These are phyloP conservation scores for Empidonax alnorum DNA, from an alignment of 2,113 vertebrate species.

Conservation along the genomic window DNA sequence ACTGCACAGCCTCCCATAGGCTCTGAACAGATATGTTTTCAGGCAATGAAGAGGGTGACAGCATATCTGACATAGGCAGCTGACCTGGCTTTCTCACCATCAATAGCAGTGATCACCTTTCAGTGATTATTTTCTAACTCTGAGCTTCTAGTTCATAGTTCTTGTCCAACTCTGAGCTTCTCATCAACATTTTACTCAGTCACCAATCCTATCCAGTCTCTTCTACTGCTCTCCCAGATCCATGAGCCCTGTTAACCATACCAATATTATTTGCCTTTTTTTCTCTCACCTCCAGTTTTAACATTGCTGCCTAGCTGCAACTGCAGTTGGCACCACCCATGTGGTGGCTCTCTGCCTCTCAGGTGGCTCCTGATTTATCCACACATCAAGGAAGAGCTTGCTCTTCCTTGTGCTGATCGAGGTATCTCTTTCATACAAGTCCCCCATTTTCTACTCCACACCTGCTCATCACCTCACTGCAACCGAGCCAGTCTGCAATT, in stretches of 20 bases:
- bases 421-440: neutral
- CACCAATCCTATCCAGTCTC: neutral
- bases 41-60: neutral
- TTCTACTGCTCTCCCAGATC: neutral
- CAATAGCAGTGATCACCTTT: neutral
- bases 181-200: neutral
- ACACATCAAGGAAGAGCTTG: no score
- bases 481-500: neutral
- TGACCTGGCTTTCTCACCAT: neutral
- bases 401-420: accelerated
- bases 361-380: neutral
- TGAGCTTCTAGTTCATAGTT: neutral
- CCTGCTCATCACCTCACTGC: neutral
- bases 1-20: neutral
- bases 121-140: neutral
- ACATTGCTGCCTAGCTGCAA: neutral
- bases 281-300: neutral
- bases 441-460: neutral
- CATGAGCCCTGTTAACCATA: neutral
- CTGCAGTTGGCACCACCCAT: neutral
- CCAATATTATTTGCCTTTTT: neutral
- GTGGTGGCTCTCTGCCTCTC: neutral
- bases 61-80: neutral
- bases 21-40: neutral
- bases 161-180: neutral